Percentiles rank a stretch among this genome's conserved stretches.
Evolutionary conservation across 2,113 vertebrate species (phyloP).

Genomic region (Paradoxurus hermaphroditus): DNA sequence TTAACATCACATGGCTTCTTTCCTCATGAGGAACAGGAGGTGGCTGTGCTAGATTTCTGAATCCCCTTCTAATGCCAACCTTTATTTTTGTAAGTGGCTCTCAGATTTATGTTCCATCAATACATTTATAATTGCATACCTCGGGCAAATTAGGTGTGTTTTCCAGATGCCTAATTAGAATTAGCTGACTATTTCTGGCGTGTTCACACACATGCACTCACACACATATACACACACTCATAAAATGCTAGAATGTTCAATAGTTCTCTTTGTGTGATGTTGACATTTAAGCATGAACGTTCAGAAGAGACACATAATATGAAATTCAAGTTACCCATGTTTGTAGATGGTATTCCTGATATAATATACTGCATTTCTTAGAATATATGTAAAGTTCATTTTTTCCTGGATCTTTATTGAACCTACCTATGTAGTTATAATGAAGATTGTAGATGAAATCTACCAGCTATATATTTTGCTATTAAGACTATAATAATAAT

Average conservation of each 20-base stretch:
- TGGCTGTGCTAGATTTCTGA: not conserved
- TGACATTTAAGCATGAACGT: not conserved
- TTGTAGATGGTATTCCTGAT: not conserved
- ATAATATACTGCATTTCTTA: not conserved
- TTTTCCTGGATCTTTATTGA: not conserved
- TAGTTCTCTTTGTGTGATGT: not conserved
- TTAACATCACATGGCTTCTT: not conserved
- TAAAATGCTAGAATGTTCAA: not conserved
- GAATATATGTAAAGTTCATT: not conserved
- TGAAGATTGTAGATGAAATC: not conserved
- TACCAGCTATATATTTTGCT: not conserved
- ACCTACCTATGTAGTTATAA: not conserved
- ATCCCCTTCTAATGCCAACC: not conserved
- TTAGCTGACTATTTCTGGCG: not conserved
- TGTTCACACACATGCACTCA: not conserved
- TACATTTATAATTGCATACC: not conserved
- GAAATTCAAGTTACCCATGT: not conserved
- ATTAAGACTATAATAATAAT: not conserved
- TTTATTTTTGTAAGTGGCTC: not conserved
- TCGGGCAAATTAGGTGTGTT: not conserved
- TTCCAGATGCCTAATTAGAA: not conserved
- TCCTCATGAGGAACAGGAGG: not conserved
- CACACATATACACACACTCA: not conserved
- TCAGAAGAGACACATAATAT: not conserved
- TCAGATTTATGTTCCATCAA: not conserved